Evolutionary conservation across 2,113 vertebrate species (phyloP), one percentile per base, ranked within the genome.

Genomic region (Catharus minimus): DNA sequence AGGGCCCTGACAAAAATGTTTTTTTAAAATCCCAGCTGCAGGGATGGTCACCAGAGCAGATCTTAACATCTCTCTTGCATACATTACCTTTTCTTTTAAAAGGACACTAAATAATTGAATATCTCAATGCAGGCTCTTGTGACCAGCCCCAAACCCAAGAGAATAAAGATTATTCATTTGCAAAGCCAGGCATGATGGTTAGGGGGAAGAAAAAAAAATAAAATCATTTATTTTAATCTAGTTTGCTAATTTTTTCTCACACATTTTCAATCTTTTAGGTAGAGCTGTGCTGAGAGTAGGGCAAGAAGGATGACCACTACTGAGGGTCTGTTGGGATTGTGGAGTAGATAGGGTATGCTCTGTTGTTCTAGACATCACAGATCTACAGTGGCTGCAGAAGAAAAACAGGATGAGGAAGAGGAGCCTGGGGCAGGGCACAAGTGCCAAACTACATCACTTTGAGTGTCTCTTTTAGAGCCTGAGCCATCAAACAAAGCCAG

Each of bases 31-130:
- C 57, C 28, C 72, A 91, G 56, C 75, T 85, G 53, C 1, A 1
- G 38, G 24, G 23, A 22, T 49, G 78, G 43, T 60, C 68, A 66
- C 19, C 81, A 81, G 84, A 94, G 89, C 78, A 87, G 61, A 86
- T 88, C 78, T 61, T 86, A 52, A 36, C 33, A 43, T 89, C 28
- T 65, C 58, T 69, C 72, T 71, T 73, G 82, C 44, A 73, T 60
- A 53, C 23, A 36, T 86, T 82, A 67, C n/a, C 41, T 94, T 90
- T 92, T 60, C 79, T 96, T 86, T 94, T 94, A 76, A 92, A 88
- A 81, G 75, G 71, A 82, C 0, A 22, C 19, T 95, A 82, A 96
- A 96, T 96, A 95, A 96, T 96, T 95, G 0, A 96, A 27, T 62
- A 73, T 67, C 43, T 80, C 53, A 20, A 15, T 50, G 27, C 60